phyloP scores from a whole-genome alignment of 2,797 vertebrate species.

The Furcifer pardalis region DNA sequence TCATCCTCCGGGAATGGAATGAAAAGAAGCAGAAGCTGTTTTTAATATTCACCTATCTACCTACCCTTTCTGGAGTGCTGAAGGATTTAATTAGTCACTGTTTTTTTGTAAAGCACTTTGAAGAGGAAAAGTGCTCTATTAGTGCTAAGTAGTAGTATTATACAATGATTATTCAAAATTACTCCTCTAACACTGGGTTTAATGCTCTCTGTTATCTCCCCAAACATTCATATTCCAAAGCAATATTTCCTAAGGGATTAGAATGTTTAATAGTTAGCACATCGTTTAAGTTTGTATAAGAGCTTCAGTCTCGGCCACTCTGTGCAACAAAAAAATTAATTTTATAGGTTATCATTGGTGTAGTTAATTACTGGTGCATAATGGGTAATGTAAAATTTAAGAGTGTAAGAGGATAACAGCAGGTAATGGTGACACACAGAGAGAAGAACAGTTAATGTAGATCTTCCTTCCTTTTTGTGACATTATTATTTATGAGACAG shows the following conservation, averaged over 20 bases:
- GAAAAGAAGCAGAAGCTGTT: not conserved
- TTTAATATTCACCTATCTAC: slow-evolving; percentile 29
- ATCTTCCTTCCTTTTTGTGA: too few relatives aligned
- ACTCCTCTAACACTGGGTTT: slow-evolving; percentile 4
- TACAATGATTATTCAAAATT: slow-evolving; percentile 15
- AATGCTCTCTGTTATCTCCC: slow-evolving; percentile 8
- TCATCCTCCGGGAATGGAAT: not conserved
- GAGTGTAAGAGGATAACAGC: slow-evolving; percentile 1
- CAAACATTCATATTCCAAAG: not conserved
- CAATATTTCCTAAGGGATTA: not conserved
- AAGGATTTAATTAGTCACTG: slow-evolving; percentile 24
- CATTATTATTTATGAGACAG: too few relatives aligned
- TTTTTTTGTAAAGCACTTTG: slow-evolving; percentile 6
- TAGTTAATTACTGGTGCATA: slow-evolving; percentile 9
- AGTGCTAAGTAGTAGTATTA: slow-evolving; percentile 10
- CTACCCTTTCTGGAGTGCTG: not conserved
- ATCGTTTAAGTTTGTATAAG: not conserved
- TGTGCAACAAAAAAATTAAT: slow-evolving; percentile 10
- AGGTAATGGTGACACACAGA: not conserved
- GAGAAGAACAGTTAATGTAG: not conserved
- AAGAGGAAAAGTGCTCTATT: slow-evolving; percentile 34
- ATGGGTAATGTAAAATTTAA: slow-evolving; percentile 9
- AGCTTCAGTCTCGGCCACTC: slow-evolving; percentile 29
- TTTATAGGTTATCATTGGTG: slow-evolving; percentile 10
- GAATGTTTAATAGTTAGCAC: not conserved